Conservation (phyloP, 2,113 vertebrate genomes). For the Bubo bubo region DNA sequence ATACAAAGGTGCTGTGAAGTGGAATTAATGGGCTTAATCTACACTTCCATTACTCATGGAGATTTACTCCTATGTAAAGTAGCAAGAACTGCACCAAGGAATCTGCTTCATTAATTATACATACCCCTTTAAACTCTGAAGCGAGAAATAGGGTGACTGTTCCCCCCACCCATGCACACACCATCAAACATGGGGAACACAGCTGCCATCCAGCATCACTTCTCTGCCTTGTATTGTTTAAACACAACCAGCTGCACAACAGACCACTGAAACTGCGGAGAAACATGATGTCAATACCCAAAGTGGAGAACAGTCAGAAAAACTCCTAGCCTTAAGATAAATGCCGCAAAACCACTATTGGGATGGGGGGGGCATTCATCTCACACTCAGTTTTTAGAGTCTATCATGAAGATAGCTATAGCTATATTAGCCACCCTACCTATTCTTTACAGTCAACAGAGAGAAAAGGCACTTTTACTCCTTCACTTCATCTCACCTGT, state of each 20-base stretch:
- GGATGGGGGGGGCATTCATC: neutral
- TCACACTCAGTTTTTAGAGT: neutral
- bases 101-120: neutral
- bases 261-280: neutral
- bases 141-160: neutral
- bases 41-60: neutral
- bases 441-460: neutral
- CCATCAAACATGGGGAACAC: neutral
- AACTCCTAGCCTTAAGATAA: neutral
- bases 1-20: neutral
- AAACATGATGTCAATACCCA: neutral
- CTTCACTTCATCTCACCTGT: neutral
- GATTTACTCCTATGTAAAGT: neutral
- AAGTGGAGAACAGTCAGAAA: neutral
- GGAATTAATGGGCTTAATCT: neutral
- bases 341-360: neutral
- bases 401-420: neutral
- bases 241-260: neutral
- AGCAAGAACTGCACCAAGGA: neutral
- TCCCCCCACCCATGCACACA: neutral
- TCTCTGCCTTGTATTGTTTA: neutral
- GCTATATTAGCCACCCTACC: neutral
- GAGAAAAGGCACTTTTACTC: neutral
- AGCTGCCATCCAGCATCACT: neutral
- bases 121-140: neutral